Percentiles rank a stretch among this genome's conserved stretches.
These are phyloP conservation scores for Ascidia mentula DNA, from an alignment of 23 tunicate species.

Conservation along the genomic window DNA sequence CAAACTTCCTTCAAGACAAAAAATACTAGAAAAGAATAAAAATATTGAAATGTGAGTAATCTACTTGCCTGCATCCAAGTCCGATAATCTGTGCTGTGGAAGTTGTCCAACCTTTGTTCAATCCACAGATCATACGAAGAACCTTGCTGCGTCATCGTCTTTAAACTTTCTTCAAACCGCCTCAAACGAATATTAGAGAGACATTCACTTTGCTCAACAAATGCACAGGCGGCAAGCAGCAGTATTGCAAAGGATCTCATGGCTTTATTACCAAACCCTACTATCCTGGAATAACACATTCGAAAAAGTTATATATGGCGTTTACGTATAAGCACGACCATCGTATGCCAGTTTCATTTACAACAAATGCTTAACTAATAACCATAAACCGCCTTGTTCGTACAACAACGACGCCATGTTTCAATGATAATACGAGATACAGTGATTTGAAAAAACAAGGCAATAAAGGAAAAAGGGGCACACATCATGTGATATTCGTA, in stretches of 20 bases:
- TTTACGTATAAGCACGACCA: too few species aligned
- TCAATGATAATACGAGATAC: neutral
- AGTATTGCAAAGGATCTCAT: neutral
- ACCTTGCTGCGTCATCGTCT: neutral
- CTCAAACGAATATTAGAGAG: neutral
- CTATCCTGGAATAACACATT: neutral
- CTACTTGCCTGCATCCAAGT: conserved; percentile 56
- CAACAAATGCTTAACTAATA: too few species aligned
- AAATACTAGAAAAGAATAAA: too few species aligned
- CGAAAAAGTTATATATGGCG: too few species aligned
- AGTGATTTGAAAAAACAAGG: too few species aligned
- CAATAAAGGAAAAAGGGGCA: too few species aligned
- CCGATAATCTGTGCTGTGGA: conserved; percentile 38
- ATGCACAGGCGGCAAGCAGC: neutral
- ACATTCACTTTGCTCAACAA: neutral
- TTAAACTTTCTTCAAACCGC: neutral
- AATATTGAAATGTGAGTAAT: too few species aligned
- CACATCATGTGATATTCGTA: too few species aligned
- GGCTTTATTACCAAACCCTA: neutral
- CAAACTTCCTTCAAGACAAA: too few species aligned
- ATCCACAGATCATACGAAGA: conserved; percentile 46
- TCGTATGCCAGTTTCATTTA: too few species aligned
- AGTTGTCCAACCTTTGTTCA: conserved; percentile 66
- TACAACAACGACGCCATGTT: too few species aligned
- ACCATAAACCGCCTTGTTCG: too few species aligned